Conservation (phyloP, 2,797 vertebrate genomes). For the Halcyon smyrnensis region DNA sequence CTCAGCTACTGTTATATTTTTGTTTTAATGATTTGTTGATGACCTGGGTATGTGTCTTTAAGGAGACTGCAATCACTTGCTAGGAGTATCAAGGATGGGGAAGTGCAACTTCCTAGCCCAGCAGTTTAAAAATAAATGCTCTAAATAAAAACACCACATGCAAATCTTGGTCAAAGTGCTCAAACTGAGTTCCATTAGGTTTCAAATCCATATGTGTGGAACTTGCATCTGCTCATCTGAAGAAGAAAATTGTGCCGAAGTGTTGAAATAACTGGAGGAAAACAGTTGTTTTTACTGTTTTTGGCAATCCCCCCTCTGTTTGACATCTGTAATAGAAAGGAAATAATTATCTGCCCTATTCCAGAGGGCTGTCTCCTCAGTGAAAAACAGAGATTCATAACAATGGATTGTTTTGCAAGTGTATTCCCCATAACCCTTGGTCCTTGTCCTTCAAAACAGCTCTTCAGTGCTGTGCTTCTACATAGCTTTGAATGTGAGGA, state of each 20-base stretch:
- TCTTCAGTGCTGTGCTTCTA: background rate
- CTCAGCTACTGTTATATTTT: background rate
- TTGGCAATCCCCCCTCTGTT: background rate
- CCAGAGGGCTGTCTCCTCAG: background rate
- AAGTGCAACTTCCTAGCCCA: background rate
- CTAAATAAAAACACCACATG: background rate
- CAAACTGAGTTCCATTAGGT: background rate
- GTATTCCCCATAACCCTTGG: background rate
- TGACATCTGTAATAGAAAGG: slow-evolving; percentile 31
- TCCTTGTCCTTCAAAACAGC: background rate
- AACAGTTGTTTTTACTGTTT: background rate
- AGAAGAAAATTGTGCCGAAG: background rate
- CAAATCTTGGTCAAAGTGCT: background rate
- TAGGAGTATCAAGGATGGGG: background rate
- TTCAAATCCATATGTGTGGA: background rate
- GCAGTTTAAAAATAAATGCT: background rate
- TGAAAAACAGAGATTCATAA: background rate
- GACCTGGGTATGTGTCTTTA: background rate
- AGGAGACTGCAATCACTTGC: background rate
- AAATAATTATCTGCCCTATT: background rate
- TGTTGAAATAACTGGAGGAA: background rate
- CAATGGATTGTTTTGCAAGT: slow-evolving; percentile 12
- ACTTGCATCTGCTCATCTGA: background rate
- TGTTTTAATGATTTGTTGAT: background rate
- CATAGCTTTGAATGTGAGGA: background rate